phyloP scores from a whole-genome alignment of 2,888 invertebrate genomes.

The Pyrgus malvae region DNA sequence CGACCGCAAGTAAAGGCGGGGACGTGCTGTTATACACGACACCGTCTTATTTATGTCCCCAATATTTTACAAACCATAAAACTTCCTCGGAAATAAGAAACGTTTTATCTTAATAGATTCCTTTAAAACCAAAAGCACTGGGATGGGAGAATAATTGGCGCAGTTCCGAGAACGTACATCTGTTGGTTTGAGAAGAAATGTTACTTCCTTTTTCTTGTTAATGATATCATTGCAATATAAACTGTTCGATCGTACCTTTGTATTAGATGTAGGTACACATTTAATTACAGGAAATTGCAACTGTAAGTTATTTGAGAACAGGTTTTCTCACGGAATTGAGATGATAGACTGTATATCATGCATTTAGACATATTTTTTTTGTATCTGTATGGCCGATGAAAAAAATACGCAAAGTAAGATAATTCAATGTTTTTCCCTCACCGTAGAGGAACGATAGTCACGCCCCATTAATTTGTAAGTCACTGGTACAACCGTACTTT shows the following conservation, averaged over 20 bases:
- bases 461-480: too few relatives aligned
- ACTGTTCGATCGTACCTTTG: not conserved
- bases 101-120: conserved; percentile 75
- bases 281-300: too few relatives aligned
- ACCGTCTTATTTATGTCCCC: conserved; percentile 75
- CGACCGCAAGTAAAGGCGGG: conserved; percentile 61
- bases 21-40: conserved; percentile 77
- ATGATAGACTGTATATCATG: too few relatives aligned
- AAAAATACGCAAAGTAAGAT: too few relatives aligned
- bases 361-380: too few relatives aligned
- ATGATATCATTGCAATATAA: not conserved
- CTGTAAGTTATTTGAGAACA: too few relatives aligned
- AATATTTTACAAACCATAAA: conserved; percentile 81
- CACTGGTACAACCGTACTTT: too few relatives aligned
- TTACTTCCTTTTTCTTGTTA: not conserved
- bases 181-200: not conserved
- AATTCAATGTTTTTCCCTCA: too few relatives aligned
- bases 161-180: conserved; percentile 18
- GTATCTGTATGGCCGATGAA: too few relatives aligned
- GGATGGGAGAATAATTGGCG: conserved; percentile 23
- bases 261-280: too few relatives aligned
- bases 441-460: too few relatives aligned
- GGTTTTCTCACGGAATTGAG: too few relatives aligned
- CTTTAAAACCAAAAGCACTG: conserved; percentile 42
- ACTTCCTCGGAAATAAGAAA: conserved; percentile 75